phyloP scores from a whole-genome alignment of 2,888 invertebrate genomes.

The Ormyrus rosae region DNA sequence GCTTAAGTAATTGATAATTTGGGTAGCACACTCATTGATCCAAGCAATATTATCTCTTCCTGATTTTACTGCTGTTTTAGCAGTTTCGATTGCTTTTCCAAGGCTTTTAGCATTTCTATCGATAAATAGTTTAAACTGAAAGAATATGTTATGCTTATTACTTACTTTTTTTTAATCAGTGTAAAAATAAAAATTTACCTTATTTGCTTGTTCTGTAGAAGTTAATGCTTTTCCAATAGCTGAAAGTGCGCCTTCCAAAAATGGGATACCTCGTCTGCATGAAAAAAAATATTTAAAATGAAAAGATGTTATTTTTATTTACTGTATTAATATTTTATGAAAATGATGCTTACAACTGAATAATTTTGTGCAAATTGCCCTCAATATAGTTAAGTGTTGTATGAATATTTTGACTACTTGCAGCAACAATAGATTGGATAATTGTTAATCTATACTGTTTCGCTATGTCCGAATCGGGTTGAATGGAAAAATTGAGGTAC shows the following conservation, averaged over 20 bases:
- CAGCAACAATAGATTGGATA: conserved; percentile 61
- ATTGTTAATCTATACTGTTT: conserved; percentile 64
- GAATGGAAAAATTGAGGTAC: conserved; percentile 56
- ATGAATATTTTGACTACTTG: conserved; percentile 61
- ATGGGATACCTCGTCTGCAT: conserved; percentile 60
- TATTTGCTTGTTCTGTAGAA: conserved; percentile 59
- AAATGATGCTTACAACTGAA: conserved; percentile 58
- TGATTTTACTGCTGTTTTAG: conserved; percentile 56
- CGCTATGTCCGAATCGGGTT: conserved; percentile 55
- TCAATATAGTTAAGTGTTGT: conserved; percentile 62
- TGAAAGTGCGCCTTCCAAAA: conserved; percentile 62
- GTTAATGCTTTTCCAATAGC: conserved; percentile 62
- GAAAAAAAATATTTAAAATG: background rate
- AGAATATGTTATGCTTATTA: background rate
- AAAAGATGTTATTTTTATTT: background rate
- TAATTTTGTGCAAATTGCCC: conserved; percentile 61
- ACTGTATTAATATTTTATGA: background rate
- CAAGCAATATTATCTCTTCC: conserved; percentile 61
- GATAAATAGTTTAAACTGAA: conserved; percentile 62
- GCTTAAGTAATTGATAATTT: conserved; percentile 34
- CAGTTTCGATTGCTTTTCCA: conserved; percentile 53
- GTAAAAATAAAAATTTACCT: conserved; percentile 59
- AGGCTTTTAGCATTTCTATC: conserved; percentile 56
- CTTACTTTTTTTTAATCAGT: background rate
- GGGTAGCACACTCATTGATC: conserved; percentile 55